Percentiles rank a stretch among this genome's conserved stretches.
Conservation (phyloP, 2,113 vertebrate genomes). For the Brachypodius melanocephalos region DNA sequence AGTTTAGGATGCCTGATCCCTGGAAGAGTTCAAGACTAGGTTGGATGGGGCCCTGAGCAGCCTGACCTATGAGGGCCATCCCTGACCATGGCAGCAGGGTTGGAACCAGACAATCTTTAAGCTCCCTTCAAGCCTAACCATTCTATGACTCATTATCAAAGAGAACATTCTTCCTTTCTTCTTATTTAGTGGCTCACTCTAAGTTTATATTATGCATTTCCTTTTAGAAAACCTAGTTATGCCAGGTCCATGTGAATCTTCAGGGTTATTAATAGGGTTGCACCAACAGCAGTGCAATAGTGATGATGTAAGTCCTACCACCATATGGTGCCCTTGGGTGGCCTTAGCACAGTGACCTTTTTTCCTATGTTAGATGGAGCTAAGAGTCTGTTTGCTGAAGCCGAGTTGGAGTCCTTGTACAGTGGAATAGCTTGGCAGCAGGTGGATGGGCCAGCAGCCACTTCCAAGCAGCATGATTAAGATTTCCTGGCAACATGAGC, state of each 20-base stretch:
- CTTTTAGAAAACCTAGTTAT: neutral
- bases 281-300: neutral
- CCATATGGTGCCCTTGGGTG: neutral
- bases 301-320: neutral
- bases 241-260: neutral
- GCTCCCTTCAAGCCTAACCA: neutral
- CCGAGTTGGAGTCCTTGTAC: neutral
- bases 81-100: neutral
- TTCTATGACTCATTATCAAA: neutral
- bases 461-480: constrained; percentile 57
- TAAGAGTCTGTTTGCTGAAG: neutral
- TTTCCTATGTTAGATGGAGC: neutral
- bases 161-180: neutral
- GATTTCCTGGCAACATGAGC: constrained; percentile 65
- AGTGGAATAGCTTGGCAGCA: constrained; percentile 29
- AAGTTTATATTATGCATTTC: neutral
- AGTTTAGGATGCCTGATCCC: neutral
- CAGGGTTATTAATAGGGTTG: constrained; percentile 8
- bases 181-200: neutral
- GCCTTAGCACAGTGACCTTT: constrained; percentile 26
- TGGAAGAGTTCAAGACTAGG: neutral
- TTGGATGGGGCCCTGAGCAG: neutral
- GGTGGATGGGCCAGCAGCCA: neutral
- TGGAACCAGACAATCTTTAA: neutral
- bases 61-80: neutral